Evolutionary conservation across 1,140 invertebrate genomes (phyloP), one percentile per base, ranked within the genome.

Genomic region (Rhopalosiphum maidis): DNA sequence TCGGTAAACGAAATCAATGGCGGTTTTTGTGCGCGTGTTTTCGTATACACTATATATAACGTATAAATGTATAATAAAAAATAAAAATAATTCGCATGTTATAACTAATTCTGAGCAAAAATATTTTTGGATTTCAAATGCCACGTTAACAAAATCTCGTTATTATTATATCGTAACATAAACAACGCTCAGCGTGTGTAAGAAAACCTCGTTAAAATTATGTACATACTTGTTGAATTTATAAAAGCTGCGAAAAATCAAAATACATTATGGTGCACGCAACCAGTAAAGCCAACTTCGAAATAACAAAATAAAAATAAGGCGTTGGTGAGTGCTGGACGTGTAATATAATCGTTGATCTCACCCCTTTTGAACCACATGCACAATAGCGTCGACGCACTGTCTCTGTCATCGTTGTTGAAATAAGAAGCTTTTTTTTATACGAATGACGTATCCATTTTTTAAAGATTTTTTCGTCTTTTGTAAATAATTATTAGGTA

Each of bases 1-100:
- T 46, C 15, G 60, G 43, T 87, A 48, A n/a, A 37, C 48, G 51
- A 89, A 87, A 89, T 55, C 88, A 55, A 89, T 89, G 48, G 21
- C 2, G 22, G 51, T 35, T 87, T 87, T 87, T 18, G 46, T 87
- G 43, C 11, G 46, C 86, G 46, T 22, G 86, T 43, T 11, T 85
- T 85, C 46, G 21, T 48, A 35, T 11, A 48, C 35, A 51, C 48
- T 51, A 51, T 55, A n/a, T 51, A n/a, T 51, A 43, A 41, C 85
- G 9, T 85, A 85, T 25, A 85, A 41, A 41, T 46, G 37, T 25
- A 30, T 43, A 46, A 86, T 41, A 43, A 37, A 37, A 37, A 37
- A 37, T 37, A 37, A 85, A 85, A 85, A 86, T 43, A 86, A 86
- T 2, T 25, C 23, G 9, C 25, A 86, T 18, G 77, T 83, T 37